phyloP scores from a whole-genome alignment of 2,888 invertebrate genomes.

The Tillus elongatus region DNA sequence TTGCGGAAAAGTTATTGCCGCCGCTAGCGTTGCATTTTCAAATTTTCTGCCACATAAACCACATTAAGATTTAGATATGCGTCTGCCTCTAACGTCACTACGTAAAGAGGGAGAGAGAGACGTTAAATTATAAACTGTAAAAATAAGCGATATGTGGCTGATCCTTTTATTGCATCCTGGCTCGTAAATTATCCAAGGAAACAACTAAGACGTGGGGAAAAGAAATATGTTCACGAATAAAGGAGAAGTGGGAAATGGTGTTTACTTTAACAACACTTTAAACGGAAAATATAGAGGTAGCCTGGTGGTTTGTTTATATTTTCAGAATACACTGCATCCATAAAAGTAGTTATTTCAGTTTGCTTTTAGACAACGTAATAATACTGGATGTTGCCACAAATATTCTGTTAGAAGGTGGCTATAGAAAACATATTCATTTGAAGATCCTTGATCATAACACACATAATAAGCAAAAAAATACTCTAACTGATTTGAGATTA shows the following conservation, averaged over 20 bases:
- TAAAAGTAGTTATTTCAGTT: too few species aligned
- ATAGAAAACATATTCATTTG: too few species aligned
- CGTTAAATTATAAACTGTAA: slow-evolving; percentile 39
- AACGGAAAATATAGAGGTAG: slow-evolving; percentile 3
- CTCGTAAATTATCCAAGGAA: slow-evolving; percentile 35
- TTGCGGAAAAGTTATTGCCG: slow-evolving; percentile 24
- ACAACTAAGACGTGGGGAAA: slow-evolving; percentile 25
- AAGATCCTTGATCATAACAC: too few species aligned
- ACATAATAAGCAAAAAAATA: too few species aligned
- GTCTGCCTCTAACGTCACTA: too few species aligned
- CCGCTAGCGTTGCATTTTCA: slow-evolving; percentile 32
- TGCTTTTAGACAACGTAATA: too few species aligned
- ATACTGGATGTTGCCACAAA: too few species aligned
- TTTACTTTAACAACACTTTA: slow-evolving; percentile 21
- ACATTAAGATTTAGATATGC: slow-evolving; percentile 35
- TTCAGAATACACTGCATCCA: too few species aligned
- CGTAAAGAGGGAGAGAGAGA: slow-evolving; percentile 20
- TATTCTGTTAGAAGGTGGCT: too few species aligned
- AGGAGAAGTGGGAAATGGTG: slow-evolving; percentile 22
- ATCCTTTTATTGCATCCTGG: slow-evolving; percentile 35
- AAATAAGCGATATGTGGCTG: slow-evolving; percentile 40
- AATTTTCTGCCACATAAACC: slow-evolving; percentile 38
- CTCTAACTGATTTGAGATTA: too few species aligned
- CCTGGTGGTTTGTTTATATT: too few species aligned
- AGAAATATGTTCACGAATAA: slow-evolving; percentile 24